phyloP scores from a whole-genome alignment of 2,888 invertebrate species.

The Anthophora plumipes region DNA sequence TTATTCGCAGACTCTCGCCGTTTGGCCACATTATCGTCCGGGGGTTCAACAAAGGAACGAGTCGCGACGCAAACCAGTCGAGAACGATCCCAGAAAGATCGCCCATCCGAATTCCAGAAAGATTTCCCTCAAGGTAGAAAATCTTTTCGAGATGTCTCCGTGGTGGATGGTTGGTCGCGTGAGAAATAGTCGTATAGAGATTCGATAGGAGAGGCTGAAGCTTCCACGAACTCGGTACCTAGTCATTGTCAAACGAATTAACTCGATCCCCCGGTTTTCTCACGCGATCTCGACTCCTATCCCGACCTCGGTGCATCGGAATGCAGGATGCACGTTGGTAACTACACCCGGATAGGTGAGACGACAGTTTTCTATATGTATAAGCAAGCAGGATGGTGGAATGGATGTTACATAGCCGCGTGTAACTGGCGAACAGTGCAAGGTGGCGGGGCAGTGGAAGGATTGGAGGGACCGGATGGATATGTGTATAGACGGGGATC shows the following conservation, averaged over 20 bases:
- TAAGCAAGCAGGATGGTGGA: conserved; percentile 68
- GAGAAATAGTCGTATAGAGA: background rate
- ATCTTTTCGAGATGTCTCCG: background rate
- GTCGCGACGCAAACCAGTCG: background rate
- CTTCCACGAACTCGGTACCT: conserved; percentile 27
- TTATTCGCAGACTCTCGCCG: conserved; percentile 32
- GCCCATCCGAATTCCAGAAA: too few relatives aligned
- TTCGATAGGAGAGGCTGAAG: conserved; percentile 13
- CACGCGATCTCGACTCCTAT: conserved; percentile 50
- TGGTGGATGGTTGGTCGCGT: background rate
- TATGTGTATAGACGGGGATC: conserved; percentile 28
- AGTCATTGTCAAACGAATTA: conserved; percentile 38
- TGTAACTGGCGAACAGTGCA: conserved; percentile 63
- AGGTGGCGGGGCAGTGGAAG: conserved; percentile 51
- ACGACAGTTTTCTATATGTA: conserved; percentile 69
- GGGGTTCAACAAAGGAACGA: conserved; percentile 11
- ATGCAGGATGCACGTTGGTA: conserved; percentile 62
- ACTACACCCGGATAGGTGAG: conserved; percentile 70
- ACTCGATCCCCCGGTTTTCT: conserved; percentile 49
- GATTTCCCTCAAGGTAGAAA: too few relatives aligned
- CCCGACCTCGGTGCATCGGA: conserved; percentile 49
- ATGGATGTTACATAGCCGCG: conserved; percentile 65
- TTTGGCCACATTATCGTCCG: conserved; percentile 19
- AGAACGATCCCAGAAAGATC: too few relatives aligned
- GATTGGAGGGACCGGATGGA: conserved; percentile 52